Base-by-base conservation (phyloP, 1,140 invertebrate genomes). In the Platyscapa corneri region DNA sequence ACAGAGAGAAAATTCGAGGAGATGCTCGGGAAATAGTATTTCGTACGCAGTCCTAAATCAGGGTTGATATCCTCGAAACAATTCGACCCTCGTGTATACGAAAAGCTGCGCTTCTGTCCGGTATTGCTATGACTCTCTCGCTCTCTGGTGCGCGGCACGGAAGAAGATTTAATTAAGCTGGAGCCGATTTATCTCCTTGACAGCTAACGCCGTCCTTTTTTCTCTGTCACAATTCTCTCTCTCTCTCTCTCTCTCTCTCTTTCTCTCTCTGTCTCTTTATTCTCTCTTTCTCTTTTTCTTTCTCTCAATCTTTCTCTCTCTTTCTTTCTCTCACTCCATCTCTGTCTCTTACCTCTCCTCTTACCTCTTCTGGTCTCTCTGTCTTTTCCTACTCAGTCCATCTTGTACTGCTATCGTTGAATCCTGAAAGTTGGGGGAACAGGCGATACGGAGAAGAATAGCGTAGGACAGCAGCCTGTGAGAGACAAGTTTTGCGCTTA, bases 161-260 rank as follows among this genome's bases (percentile, higher is more conserved):
- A 93, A 93, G 93, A 93, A 93, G 93, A 93, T 93, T 93, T 93
- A 93, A 93, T 93, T 93, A 93, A 93, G 93, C 93, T 89, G 89
- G 91, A 89, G 90, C 91, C 93, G 93, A 93, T 93, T 93, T 93
- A 93, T 93, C 93, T 93, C 93, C 88, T 92, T 93, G 93, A 93
- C 92, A 93, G 93, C 90, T 90, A 90, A 90, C 90, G 90, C 90
- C 90, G 88, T 89, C 89, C 90, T 91, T 90, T 91, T 89, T 85
- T 91, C 91, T 91, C 89, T 85, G 84, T 88, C 89, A 46, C 42
- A 46, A 46, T 46, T 53, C 16, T 53, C 49, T 53, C 49, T 7
- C 12, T 46, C 12, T n/a, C 49, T 56, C 30, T 32, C 10, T 82
- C 46, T 82, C 49, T 75, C 1, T 74, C 42, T 12, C 42, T 18